These are phyloP conservation scores for Irena cyanogastra DNA, from an alignment of 2,113 vertebrate species.

Conservation along the genomic window DNA sequence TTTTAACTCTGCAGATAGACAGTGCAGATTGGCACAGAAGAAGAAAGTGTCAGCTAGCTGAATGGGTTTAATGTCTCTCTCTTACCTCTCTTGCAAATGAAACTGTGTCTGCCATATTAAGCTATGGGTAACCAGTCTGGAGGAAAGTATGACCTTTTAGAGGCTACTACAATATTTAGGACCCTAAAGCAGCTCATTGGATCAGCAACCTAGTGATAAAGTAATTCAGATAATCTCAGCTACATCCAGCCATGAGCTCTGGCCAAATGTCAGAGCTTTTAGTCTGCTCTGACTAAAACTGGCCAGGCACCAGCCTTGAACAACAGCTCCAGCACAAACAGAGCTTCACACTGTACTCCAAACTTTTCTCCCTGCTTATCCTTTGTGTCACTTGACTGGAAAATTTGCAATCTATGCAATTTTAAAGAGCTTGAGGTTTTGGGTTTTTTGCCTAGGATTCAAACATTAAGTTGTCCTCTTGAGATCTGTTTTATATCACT, in stretches of 20 bases:
- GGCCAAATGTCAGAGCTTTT: slow-evolving; percentile 21
- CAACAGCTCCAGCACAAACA: background rate
- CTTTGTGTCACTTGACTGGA: background rate
- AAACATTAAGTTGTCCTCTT: background rate
- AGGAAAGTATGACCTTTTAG: background rate
- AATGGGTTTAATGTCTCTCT: background rate
- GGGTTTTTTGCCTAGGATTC: background rate
- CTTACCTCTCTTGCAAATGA: background rate
- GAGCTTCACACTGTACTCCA: background rate
- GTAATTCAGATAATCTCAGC: slow-evolving; percentile 26
- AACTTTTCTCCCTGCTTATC: background rate
- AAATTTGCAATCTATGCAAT: background rate
- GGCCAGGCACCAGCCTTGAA: background rate
- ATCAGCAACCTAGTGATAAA: slow-evolving; percentile 12
- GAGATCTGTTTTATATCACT: background rate
- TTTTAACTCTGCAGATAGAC: background rate
- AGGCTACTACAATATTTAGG: background rate
- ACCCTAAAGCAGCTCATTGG: slow-evolving; percentile 29
- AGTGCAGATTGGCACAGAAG: background rate
- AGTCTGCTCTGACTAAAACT: background rate
- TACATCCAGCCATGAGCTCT: background rate
- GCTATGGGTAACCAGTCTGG: background rate
- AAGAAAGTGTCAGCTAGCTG: background rate
- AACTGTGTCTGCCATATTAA: background rate
- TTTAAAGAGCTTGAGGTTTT: background rate